Conservation (phyloP, 2,113 vertebrate species). For the Megaceryle torquata region DNA sequence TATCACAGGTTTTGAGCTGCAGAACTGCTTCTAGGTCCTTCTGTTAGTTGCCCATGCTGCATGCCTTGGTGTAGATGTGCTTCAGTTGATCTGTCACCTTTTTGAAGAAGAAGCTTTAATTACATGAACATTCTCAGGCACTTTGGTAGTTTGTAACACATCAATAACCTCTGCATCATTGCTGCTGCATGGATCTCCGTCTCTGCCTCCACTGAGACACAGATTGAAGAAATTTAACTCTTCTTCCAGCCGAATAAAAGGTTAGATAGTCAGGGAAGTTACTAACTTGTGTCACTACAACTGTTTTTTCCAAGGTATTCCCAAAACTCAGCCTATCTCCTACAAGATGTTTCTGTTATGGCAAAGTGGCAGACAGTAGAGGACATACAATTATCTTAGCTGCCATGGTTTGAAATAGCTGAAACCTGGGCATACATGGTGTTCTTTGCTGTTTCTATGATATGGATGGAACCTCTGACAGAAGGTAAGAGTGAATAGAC, state of each 20-base stretch:
- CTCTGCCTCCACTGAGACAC: background rate
- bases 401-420: background rate
- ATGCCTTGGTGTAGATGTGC: too few species aligned
- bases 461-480: background rate
- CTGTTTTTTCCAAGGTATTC: background rate
- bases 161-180: background rate
- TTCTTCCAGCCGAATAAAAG: background rate
- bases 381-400: background rate
- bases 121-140: background rate
- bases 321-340: background rate
- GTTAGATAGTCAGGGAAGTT: background rate
- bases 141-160: background rate
- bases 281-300: background rate
- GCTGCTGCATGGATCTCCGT: background rate
- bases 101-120: background rate
- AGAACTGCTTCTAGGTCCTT: background rate
- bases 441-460: background rate
- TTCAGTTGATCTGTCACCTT: background rate
- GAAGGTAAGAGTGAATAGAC: background rate
- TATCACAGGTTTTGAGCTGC: background rate
- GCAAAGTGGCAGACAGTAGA: background rate
- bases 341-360: background rate
- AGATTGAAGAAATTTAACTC: background rate
- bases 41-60: background rate
- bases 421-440: background rate